These are phyloP conservation scores for Threskiornis aethiopicus DNA, from an alignment of 2,797 vertebrate genomes.

Conservation along the genomic window DNA sequence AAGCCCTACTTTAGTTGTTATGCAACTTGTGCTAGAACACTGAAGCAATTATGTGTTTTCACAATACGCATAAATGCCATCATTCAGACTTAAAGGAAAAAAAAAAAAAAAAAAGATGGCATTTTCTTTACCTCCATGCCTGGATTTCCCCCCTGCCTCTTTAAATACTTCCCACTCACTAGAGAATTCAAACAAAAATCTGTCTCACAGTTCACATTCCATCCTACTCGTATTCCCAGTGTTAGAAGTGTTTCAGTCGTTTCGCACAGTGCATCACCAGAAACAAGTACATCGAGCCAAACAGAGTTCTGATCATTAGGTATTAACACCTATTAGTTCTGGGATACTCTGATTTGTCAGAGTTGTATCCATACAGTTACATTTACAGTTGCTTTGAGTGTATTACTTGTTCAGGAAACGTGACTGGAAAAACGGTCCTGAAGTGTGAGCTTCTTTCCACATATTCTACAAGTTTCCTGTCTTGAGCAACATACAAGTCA, in stretches of 20 bases:
- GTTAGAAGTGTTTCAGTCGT: neutral
- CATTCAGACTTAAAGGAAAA: neutral
- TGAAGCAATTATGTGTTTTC: neutral
- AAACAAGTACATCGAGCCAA: neutral
- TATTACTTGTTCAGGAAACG: neutral
- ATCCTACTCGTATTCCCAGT: neutral
- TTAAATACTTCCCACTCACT: neutral
- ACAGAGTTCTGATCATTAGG: neutral
- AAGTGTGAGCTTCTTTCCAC: neutral
- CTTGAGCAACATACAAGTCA: neutral
- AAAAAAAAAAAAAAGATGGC: neutral
- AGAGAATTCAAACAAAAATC: constrained; percentile 18
- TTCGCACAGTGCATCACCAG: neutral
- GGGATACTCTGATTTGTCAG: neutral
- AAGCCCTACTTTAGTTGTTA: neutral
- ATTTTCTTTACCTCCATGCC: neutral
- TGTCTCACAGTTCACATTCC: constrained; percentile 10
- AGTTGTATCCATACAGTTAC: neutral
- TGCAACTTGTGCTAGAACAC: neutral
- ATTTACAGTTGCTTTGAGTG: neutral
- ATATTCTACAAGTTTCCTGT: neutral
- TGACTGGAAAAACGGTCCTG: neutral
- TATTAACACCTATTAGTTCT: neutral
- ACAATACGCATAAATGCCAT: neutral
- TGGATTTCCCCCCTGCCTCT: neutral